These are phyloP conservation scores for Latrodectus geometricus DNA, from an alignment of 1,140 invertebrate species.

Conservation along the genomic window DNA sequence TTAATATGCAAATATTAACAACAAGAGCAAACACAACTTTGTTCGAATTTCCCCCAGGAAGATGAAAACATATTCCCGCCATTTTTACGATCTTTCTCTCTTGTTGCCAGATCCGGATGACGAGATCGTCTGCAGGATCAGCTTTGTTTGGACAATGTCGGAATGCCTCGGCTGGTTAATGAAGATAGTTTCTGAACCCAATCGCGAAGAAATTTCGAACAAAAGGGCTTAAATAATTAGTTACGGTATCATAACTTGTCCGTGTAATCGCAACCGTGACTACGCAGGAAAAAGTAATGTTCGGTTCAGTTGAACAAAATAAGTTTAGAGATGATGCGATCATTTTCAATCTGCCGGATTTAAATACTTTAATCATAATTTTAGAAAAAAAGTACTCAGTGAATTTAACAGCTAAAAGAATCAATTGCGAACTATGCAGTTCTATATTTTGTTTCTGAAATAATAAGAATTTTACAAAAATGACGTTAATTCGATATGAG, in stretches of 20 bases:
- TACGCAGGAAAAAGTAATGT: not conserved
- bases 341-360: too few relatives aligned
- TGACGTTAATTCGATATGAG: too few relatives aligned
- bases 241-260: constrained; percentile 40
- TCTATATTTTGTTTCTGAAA: too few relatives aligned
- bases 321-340: too few relatives aligned
- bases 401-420: too few relatives aligned
- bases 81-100: constrained; percentile 42
- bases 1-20: constrained; percentile 42
- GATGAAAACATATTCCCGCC: constrained; percentile 35
- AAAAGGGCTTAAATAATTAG: constrained; percentile 35
- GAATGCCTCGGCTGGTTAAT: constrained; percentile 7
- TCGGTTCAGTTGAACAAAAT: not conserved
- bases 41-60: not conserved
- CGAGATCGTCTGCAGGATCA: not conserved
- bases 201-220: not conserved
- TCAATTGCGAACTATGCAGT: too few relatives aligned
- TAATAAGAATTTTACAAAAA: too few relatives aligned
- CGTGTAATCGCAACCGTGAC: constrained; percentile 18
- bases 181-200: constrained; percentile 12
- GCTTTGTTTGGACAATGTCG: constrained; percentile 49
- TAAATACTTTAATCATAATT: too few relatives aligned
- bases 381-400: too few relatives aligned
- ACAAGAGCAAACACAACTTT: constrained; percentile 57
- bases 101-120: constrained; percentile 46